phyloP scores from a whole-genome alignment of 2,888 invertebrate species.

The Arge pagana region DNA sequence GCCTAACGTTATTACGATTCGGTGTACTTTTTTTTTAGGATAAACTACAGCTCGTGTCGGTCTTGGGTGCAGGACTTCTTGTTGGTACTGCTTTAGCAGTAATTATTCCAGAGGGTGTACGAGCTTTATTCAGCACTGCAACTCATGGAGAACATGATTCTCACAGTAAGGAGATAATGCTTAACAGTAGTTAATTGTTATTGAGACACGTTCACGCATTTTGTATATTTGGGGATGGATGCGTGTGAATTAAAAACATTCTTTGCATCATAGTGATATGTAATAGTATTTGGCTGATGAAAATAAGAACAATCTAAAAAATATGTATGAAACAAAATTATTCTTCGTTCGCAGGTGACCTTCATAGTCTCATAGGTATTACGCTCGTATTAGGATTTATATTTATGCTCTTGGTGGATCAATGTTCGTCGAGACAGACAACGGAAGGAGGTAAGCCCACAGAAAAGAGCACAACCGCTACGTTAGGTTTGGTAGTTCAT shows the following conservation, averaged over 20 bases:
- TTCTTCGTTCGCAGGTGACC: conserved; percentile 58
- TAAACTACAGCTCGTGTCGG: conserved; percentile 89
- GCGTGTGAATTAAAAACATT: too few species aligned
- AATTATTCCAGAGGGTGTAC: conserved; percentile 98
- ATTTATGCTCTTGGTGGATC: conserved; percentile 96
- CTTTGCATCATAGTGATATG: too few species aligned
- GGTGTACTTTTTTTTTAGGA: conserved; percentile 67
- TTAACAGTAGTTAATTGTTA: too few species aligned
- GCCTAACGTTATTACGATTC: too few species aligned
- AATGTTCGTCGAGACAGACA: conserved; percentile 66
- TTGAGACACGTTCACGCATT: too few species aligned
- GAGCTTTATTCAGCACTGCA: conserved; percentile 67
- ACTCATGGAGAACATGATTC: conserved; percentile 17
- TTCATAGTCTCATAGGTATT: conserved; percentile 85
- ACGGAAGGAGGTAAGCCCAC: conserved; percentile 68
- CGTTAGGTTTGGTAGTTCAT: conserved; percentile 95
- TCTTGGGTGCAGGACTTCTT: conserved; percentile 94
- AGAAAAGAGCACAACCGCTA: conserved; percentile 87
- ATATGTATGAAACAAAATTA: conserved; percentile 6
- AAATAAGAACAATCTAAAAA: too few species aligned
- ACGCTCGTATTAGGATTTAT: conserved; percentile 94
- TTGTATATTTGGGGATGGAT: too few species aligned
- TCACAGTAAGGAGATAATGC: too few species aligned
- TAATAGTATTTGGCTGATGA: too few species aligned
- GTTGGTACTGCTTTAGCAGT: conserved; percentile 98